These are phyloP conservation scores for Embiotoca jacksoni DNA, from an alignment of 2,113 vertebrate genomes.

Conservation along the genomic window DNA sequence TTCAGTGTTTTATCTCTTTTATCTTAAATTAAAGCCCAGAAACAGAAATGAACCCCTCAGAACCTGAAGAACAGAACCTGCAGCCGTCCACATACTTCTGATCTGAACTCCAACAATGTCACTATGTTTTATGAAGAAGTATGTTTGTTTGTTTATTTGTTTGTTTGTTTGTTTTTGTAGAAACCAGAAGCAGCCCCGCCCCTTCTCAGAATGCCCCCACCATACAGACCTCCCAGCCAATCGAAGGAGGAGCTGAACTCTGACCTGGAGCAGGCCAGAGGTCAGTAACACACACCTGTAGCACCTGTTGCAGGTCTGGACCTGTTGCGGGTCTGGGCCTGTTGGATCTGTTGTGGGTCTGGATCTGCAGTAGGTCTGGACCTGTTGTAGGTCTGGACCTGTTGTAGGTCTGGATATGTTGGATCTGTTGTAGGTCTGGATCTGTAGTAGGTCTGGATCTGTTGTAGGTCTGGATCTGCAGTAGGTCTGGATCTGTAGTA, in stretches of 20 bases:
- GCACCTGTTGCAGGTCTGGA: too few species aligned
- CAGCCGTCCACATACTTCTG: not conserved
- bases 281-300: slow-evolving; percentile 66
- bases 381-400: too few species aligned
- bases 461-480: too few species aligned
- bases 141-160: not conserved
- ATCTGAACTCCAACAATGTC: too few species aligned
- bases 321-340: too few species aligned
- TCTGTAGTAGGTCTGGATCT: too few species aligned
- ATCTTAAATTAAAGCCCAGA: not conserved
- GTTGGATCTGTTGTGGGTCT: too few species aligned
- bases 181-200: slow-evolving; percentile 75
- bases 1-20: not conserved
- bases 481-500: too few species aligned
- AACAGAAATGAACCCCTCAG: too few species aligned
- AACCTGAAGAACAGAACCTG: not conserved
- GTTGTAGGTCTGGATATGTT: too few species aligned
- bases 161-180: slow-evolving; percentile 46
- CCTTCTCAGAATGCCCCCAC: slow-evolving; percentile 90
- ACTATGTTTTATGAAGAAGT: slow-evolving; percentile 2
- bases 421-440: too few species aligned
- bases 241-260: slow-evolving; percentile 59
- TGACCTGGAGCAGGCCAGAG: slow-evolving; percentile 73
- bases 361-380: too few species aligned
- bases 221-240: slow-evolving; percentile 84